A percentile compares a stretch with the other conserved stretches of the same genome.
phyloP scores from a whole-genome alignment of 2,888 invertebrate species.

The Chirona hameri region DNA sequence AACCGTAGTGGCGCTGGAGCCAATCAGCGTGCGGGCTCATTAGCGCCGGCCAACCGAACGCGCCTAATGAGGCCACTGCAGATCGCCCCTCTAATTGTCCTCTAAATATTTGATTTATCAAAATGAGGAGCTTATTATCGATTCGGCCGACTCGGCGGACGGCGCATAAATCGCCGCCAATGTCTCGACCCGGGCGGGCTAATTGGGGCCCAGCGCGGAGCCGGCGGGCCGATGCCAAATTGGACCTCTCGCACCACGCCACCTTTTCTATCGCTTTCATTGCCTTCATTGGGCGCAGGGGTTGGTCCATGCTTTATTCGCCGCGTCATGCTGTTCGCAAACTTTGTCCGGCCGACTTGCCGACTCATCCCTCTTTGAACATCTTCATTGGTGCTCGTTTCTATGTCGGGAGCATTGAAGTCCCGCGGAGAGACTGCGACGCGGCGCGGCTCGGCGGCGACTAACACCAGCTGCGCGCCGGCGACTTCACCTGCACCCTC shows the following conservation, averaged over 20 bases:
- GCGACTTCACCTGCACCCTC: background rate
- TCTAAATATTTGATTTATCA: constrained; percentile 26
- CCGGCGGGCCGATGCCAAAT: background rate
- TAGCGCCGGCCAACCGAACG: background rate
- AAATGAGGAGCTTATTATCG: constrained; percentile 24
- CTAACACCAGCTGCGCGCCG: no score
- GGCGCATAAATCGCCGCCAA: background rate
- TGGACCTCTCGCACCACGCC: background rate
- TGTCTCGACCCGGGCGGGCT: background rate
- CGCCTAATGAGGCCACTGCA: background rate
- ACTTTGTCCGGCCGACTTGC: background rate
- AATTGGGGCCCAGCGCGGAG: background rate
- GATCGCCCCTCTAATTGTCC: background rate
- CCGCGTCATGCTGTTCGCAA: background rate
- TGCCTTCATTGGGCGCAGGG: background rate
- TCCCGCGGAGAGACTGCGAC: background rate
- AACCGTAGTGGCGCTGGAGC: background rate
- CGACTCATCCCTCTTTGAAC: background rate
- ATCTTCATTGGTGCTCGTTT: background rate
- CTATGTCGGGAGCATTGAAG: background rate
- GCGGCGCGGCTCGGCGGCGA: background rate
- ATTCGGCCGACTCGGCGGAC: background rate
- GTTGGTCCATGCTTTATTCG: background rate
- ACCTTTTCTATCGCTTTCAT: background rate
- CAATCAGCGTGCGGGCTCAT: background rate